A percentile compares a stretch with the other conserved stretches of the same genome.
Conservation (phyloP, 2,113 vertebrate species). For the Polypterus senegalus region DNA sequence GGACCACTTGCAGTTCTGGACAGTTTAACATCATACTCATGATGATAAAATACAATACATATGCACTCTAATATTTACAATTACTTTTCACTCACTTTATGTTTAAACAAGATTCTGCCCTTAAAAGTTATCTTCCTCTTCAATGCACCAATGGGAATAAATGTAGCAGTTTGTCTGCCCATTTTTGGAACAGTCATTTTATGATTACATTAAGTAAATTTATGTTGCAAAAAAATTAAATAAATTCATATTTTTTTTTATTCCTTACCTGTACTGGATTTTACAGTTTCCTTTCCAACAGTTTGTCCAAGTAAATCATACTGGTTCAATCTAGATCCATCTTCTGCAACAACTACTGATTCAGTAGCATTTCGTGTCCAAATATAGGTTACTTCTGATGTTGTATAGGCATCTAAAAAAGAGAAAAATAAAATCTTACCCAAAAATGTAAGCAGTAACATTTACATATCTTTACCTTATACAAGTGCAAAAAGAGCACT, state of each 20-base stretch:
- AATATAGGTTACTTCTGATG: conserved; percentile 86
- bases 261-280: conserved; percentile 87
- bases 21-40: no score
- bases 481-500: no score
- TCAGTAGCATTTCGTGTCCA: conserved; percentile 86
- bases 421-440: conserved; percentile 9
- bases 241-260: neutral
- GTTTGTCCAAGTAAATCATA: conserved; percentile 91
- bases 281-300: conserved; percentile 87
- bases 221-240: no score
- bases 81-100: neutral
- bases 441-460: neutral
- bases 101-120: no score
- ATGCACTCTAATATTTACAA: neutral
- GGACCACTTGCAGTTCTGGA: no score
- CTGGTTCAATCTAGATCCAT: conserved; percentile 90
- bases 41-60: no score
- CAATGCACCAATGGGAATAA: no score
- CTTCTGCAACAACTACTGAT: conserved; percentile 87
- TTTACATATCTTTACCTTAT: neutral
- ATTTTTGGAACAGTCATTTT: no score
- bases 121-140: no score
- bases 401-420: conserved; percentile 82
- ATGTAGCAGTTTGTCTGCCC: no score
- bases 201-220: no score